Evolutionary conservation across 2,888 invertebrate species (phyloP).

Genomic region (Antheraea assamensis): DNA sequence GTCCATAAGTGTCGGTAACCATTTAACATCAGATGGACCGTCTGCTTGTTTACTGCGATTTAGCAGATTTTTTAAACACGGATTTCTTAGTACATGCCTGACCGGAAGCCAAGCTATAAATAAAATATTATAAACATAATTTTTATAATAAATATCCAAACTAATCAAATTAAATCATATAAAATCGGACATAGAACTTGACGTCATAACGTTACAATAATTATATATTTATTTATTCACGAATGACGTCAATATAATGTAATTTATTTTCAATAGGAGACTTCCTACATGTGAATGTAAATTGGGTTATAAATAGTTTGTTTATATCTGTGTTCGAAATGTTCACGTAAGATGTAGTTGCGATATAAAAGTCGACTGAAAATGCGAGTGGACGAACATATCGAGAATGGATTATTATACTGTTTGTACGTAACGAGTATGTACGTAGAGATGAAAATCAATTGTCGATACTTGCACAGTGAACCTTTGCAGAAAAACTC

Average conservation of each 20-base stretch:
- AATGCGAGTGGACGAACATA: background rate
- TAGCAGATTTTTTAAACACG: no score
- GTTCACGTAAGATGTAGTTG: background rate
- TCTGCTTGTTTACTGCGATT: no score
- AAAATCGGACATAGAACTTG: background rate
- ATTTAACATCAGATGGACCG: no score
- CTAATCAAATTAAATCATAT: background rate
- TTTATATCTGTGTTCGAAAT: background rate
- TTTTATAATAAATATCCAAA: no score
- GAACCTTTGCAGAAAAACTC: background rate
- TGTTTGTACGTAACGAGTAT: background rate
- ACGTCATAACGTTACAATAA: background rate
- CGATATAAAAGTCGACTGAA: background rate
- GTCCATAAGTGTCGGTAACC: no score
- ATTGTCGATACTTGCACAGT: background rate
- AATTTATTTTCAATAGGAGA: background rate
- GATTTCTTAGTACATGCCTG: no score
- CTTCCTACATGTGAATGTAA: background rate
- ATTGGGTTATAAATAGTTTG: background rate
- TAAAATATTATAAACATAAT: no score
- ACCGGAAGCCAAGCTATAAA: no score
- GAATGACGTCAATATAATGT: slow-evolving; percentile 3
- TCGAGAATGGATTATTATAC: background rate
- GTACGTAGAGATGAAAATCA: background rate
- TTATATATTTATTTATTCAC: background rate